Evolutionary conservation across 2,888 invertebrate species (phyloP).

Genomic region (Conus canariensis): DNA sequence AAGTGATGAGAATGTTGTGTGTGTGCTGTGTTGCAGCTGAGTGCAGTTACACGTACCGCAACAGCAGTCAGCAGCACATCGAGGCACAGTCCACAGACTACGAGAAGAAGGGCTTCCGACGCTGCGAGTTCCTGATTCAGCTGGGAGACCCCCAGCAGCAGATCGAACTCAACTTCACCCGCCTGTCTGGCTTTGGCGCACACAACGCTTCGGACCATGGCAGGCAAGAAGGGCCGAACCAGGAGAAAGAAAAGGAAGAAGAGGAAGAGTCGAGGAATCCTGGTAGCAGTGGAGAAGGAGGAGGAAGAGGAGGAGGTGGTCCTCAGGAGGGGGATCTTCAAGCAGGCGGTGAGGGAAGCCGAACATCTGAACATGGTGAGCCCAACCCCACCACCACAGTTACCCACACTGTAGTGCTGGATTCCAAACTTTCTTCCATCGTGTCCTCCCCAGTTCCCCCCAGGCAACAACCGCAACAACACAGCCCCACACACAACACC

Average conservation of each 20-base stretch:
- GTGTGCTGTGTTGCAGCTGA: constrained; percentile 41
- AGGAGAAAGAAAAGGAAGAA: not conserved
- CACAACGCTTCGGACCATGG: not conserved
- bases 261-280: not conserved
- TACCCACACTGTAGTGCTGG: not conserved
- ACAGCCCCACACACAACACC: not conserved
- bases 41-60: constrained; percentile 45
- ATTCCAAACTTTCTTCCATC: not conserved
- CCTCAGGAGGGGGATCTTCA: not conserved
- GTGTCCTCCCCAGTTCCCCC: not conserved
- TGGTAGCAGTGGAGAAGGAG: not conserved
- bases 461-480: not conserved
- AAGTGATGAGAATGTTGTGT: not conserved
- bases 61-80: constrained; percentile 44
- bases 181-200: constrained; percentile 40
- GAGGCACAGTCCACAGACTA: constrained; percentile 47
- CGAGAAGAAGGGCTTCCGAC: constrained; percentile 46
- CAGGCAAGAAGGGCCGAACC: not conserved
- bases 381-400: not conserved
- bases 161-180: constrained; percentile 53
- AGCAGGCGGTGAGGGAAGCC: not conserved
- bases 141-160: constrained; percentile 40
- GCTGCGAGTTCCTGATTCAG: constrained; percentile 50
- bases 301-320: not conserved
- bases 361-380: not conserved